These are phyloP conservation scores for Caenorhabditis sp. DNA, from an alignment of 2,888 invertebrate species.

Conservation along the genomic window DNA sequence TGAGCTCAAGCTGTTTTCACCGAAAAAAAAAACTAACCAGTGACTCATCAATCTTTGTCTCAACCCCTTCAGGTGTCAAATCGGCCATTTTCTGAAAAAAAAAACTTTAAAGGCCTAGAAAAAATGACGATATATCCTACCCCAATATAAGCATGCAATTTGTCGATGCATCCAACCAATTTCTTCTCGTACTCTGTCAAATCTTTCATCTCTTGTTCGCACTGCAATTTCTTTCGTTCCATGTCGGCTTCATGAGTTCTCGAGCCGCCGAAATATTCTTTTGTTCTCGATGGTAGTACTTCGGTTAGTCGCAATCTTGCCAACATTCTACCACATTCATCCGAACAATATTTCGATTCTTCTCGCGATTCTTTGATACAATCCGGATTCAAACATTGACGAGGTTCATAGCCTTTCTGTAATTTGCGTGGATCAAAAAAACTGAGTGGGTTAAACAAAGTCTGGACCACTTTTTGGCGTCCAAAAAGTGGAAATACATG, in stretches of 20 bases:
- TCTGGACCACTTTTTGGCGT: too few relatives aligned
- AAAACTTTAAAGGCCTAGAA: too few relatives aligned
- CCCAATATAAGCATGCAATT: slow-evolving; percentile 13
- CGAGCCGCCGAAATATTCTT: slow-evolving; percentile 10
- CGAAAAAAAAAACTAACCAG: background rate
- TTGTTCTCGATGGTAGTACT: slow-evolving; percentile 14
- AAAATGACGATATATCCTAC: too few relatives aligned
- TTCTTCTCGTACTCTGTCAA: slow-evolving; percentile 4
- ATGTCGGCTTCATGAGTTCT: background rate
- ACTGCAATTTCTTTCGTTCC: background rate
- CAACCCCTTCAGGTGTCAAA: slow-evolving; percentile 6
- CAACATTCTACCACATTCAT: slow-evolving; percentile 37
- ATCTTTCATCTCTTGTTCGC: slow-evolving; percentile 3
- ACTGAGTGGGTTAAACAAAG: too few relatives aligned
- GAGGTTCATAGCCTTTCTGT: slow-evolving; percentile 71
- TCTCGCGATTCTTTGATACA: slow-evolving; percentile 81
- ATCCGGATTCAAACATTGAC: slow-evolving; percentile 90
- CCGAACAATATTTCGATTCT: slow-evolving; percentile 47
- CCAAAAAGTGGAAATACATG: too few relatives aligned
- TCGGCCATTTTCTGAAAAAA: slow-evolving; percentile 4
- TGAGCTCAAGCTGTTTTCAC: too few relatives aligned
- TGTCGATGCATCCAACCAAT: slow-evolving; percentile 15
- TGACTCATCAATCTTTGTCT: slow-evolving; percentile 15
- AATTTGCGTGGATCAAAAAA: too few relatives aligned
- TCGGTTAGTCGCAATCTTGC: slow-evolving; percentile 14